Evolutionary conservation across 2,113 vertebrate species (phyloP).

Genomic region (Herpetotheres cachinnans): DNA sequence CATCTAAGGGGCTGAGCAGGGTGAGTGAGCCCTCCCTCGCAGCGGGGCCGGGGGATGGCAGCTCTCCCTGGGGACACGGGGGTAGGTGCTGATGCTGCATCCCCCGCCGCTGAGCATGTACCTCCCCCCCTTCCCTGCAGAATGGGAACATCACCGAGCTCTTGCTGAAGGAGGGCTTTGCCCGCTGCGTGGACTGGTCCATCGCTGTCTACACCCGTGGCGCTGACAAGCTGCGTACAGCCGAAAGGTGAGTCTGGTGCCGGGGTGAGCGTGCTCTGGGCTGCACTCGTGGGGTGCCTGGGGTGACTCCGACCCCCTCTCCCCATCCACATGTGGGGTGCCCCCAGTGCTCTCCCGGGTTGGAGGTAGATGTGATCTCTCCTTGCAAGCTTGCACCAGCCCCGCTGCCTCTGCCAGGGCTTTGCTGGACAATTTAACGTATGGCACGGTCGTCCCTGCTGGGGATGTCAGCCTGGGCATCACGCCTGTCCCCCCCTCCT

Average conservation of each 20-base stretch:
- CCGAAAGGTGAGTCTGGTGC: conserved; percentile 79
- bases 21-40: fast-evolving
- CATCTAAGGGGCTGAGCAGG: fast-evolving
- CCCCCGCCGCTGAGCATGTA: fast-evolving
- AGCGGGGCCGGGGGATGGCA: neutral
- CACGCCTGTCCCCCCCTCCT: neutral
- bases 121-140: conserved; percentile 47
- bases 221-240: conserved; percentile 90
- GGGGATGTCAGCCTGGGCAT: neutral
- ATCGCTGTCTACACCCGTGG: conserved; percentile 95
- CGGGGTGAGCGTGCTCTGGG: neutral
- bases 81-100: fast-evolving
- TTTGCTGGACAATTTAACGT: fast-evolving
- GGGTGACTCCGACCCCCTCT: neutral
- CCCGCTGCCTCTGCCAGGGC: neutral
- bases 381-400: neutral
- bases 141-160: conserved; percentile 98
- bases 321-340: fast-evolving
- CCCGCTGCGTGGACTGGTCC: conserved; percentile 97
- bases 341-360: fast-evolving
- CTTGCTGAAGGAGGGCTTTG: conserved; percentile 92
- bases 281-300: neutral
- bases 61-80: neutral
- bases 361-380: neutral
- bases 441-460: fast-evolving